phyloP scores from a whole-genome alignment of 2,888 invertebrate species.

The Pyrrhia umbra region DNA sequence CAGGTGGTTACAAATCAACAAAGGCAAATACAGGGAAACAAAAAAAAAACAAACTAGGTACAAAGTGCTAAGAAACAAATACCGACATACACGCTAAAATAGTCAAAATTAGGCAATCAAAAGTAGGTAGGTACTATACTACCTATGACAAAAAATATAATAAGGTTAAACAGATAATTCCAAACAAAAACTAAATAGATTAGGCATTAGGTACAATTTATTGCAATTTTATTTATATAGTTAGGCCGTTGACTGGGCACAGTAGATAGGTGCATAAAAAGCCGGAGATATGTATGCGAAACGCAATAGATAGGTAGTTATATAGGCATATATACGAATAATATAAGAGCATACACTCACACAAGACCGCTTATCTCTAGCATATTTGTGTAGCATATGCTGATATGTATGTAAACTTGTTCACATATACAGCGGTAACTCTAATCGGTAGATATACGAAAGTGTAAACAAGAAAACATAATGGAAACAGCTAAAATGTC shows the following conservation, averaged over 20 bases:
- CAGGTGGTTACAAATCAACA: constrained; percentile 42
- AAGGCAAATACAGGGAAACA: constrained; percentile 33
- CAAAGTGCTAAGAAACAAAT: constrained; percentile 30
- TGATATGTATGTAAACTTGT: constrained; percentile 51
- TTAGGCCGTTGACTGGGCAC: constrained; percentile 65
- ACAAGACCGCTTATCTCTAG: constrained; percentile 65
- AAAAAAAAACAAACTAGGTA: constrained; percentile 29
- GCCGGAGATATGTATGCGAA: constrained; percentile 51
- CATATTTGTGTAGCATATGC: constrained; percentile 63
- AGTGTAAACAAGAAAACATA: constrained; percentile 79
- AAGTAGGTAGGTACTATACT: constrained; percentile 2
- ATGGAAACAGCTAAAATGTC: constrained; percentile 71
- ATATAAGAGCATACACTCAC: constrained; percentile 56
- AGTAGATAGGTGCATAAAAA: constrained; percentile 57
- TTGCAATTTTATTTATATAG: constrained; percentile 53
- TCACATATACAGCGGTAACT: constrained; percentile 57
- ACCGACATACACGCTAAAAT: constrained; percentile 28
- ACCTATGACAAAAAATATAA: constrained; percentile 32
- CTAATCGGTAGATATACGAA: constrained; percentile 65
- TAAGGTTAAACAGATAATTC: constrained; percentile 29
- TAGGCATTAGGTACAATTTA: constrained; percentile 30
- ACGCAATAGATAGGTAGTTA: constrained; percentile 47
- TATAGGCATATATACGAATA: constrained; percentile 43
- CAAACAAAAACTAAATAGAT: constrained; percentile 50
- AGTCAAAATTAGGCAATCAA: constrained; percentile 33